phyloP scores from a whole-genome alignment of 1,140 invertebrate genomes.

The Stenopsyche tienmushanensis region DNA sequence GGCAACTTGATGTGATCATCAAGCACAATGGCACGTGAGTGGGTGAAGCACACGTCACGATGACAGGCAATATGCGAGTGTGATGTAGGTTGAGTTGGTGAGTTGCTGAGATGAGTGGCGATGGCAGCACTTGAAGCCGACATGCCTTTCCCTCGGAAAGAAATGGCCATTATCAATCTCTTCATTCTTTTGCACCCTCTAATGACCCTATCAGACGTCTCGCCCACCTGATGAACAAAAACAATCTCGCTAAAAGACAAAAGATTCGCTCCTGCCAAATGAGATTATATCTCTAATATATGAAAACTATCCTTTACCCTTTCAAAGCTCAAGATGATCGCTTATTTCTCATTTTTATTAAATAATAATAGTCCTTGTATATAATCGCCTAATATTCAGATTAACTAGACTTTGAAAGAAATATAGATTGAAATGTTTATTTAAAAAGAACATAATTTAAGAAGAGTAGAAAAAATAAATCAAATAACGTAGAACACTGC shows the following conservation, averaged over 20 bases:
- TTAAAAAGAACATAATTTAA: no score
- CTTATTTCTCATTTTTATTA: no score
- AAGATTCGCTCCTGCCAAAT: neutral
- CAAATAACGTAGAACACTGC: no score
- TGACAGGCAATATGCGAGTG: neutral
- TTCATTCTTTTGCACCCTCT: neutral
- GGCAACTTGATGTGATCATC: neutral
- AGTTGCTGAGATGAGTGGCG: neutral
- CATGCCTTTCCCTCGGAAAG: neutral
- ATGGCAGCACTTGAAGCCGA: neutral
- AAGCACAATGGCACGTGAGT: conserved; percentile 5
- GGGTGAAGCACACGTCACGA: neutral
- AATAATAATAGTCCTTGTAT: no score
- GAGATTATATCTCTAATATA: neutral
- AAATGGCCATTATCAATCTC: neutral
- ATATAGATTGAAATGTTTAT: no score
- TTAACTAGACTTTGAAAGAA: no score
- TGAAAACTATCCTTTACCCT: no score
- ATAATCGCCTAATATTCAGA: no score
- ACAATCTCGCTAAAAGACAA: neutral
- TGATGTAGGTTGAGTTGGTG: no score
- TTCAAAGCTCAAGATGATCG: no score
- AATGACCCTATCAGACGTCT: neutral
- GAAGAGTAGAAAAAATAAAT: no score
- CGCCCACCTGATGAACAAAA: neutral